Evolutionary conservation across 2,888 invertebrate genomes (phyloP).

Genomic region (Mechanitis messenoides): DNA sequence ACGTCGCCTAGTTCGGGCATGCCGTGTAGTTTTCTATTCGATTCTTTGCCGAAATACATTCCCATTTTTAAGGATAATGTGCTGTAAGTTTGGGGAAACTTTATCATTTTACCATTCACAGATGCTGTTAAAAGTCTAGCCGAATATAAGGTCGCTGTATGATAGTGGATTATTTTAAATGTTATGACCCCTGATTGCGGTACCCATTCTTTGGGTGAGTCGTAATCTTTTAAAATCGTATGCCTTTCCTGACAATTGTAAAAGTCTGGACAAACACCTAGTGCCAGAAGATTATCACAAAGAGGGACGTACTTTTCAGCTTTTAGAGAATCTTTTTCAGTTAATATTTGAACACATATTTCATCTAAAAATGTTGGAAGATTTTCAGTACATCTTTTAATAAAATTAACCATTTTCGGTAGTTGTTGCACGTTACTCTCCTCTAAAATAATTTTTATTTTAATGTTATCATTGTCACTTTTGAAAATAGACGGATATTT

Average conservation of each 20-base stretch:
- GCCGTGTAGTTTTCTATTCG: conserved; percentile 52
- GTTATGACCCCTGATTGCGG: conserved; percentile 74
- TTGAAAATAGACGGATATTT: conserved; percentile 72
- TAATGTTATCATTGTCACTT: conserved; percentile 40
- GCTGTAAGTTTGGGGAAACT: conserved; percentile 53
- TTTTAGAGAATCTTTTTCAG: conserved; percentile 60
- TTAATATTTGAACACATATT: conserved; percentile 49
- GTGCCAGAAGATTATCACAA: conserved; percentile 78
- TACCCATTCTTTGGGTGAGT: conserved; percentile 71
- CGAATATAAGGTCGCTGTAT: conserved; percentile 79
- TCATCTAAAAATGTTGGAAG: conserved; percentile 51
- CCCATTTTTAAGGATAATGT: conserved; percentile 57
- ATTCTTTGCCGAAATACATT: conserved; percentile 53
- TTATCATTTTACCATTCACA: conserved; percentile 35
- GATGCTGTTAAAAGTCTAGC: conserved; percentile 63
- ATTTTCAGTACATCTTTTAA: conserved; percentile 65
- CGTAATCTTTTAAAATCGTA: conserved; percentile 68
- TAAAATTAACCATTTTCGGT: conserved; percentile 77
- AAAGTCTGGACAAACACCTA: conserved; percentile 79
- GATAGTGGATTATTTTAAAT: conserved; percentile 75
- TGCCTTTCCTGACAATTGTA: conserved; percentile 79
- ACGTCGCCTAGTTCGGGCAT: conserved; percentile 72
- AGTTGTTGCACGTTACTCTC: conserved; percentile 77
- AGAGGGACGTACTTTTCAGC: conserved; percentile 61
- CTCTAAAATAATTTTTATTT: conserved; percentile 76